Conservation (phyloP, 1,140 invertebrate species). For the Oscheius sp. region DNA sequence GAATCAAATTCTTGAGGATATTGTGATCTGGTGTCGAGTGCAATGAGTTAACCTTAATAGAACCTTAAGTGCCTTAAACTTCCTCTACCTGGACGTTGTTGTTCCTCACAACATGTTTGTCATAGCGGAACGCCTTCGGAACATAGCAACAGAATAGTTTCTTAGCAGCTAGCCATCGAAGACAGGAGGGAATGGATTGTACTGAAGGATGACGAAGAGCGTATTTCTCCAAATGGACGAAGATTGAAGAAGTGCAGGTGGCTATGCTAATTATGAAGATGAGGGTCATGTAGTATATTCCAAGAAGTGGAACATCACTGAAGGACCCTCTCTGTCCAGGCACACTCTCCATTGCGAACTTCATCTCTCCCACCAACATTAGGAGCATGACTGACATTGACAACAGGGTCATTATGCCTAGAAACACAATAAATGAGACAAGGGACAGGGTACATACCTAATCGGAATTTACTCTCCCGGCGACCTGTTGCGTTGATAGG, state of each 20-base stretch:
- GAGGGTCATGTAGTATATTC: slow-evolving; percentile 60
- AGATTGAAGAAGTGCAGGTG: slow-evolving; percentile 58
- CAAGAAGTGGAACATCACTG: slow-evolving; percentile 55
- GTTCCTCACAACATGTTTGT: slow-evolving; percentile 50
- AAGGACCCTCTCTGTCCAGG: slow-evolving; percentile 59
- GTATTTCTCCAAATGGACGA: slow-evolving; percentile 58
- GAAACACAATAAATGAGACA: not conserved
- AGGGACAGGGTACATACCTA: slow-evolving; percentile 43
- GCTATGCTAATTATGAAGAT: slow-evolving; percentile 56
- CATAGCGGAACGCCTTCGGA: slow-evolving; percentile 47
- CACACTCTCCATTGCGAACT: slow-evolving; percentile 58
- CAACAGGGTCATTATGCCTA: slow-evolving; percentile 53
- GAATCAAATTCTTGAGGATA: slow-evolving; percentile 52
- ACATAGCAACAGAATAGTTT: slow-evolving; percentile 59
- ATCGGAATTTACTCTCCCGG: slow-evolving; percentile 57
- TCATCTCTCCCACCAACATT: slow-evolving; percentile 61
- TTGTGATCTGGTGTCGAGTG: slow-evolving; percentile 51
- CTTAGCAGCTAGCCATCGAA: slow-evolving; percentile 56
- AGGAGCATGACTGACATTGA: slow-evolving; percentile 57
- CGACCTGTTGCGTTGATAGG: slow-evolving; percentile 60
- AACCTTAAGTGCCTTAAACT: not conserved
- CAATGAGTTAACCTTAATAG: slow-evolving; percentile 21
- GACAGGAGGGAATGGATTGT: slow-evolving; percentile 50
- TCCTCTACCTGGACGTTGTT: slow-evolving; percentile 47
- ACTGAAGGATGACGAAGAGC: slow-evolving; percentile 54